Evolutionary conservation across 2,797 vertebrate species (phyloP).

Genomic region (Centroberyx gerrardi): DNA sequence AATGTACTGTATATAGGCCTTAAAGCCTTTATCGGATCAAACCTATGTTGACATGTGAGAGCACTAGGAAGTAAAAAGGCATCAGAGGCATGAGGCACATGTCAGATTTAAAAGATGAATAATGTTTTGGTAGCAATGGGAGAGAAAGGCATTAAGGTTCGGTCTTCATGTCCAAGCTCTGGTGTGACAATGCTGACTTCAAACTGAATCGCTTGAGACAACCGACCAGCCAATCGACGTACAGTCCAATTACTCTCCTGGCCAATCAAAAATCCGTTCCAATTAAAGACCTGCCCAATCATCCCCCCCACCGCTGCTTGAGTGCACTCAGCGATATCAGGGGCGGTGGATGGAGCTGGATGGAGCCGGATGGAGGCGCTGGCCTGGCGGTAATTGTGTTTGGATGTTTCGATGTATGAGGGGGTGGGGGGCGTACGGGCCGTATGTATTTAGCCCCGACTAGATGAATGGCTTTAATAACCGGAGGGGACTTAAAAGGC

Average conservation of each 20-base stretch:
- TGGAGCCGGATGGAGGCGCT: conserved; percentile 49
- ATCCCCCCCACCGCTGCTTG: conserved; percentile 39
- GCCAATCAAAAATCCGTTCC: conserved; percentile 64
- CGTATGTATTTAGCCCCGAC: conserved; percentile 57
- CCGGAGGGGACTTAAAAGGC: conserved; percentile 75
- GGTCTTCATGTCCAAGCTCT: no score
- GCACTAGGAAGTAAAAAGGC: neutral
- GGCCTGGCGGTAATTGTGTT: conserved; percentile 70
- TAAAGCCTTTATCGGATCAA: conserved; percentile 3
- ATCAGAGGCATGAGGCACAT: neutral
- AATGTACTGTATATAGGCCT: conserved; percentile 1
- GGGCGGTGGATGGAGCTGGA: conserved; percentile 12
- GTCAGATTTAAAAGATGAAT: neutral
- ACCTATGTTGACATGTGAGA: neutral
- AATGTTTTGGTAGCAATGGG: no score
- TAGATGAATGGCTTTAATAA: conserved; percentile 77
- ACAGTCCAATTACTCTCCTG: conserved; percentile 56
- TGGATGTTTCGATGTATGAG: conserved; percentile 68
- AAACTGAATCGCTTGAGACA: conserved; percentile 39
- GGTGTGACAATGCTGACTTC: conserved; percentile 22
- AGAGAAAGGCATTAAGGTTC: no score
- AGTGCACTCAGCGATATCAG: conserved; percentile 58
- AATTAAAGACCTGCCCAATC: conserved; percentile 60
- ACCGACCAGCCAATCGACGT: conserved; percentile 21
- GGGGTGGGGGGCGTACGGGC: conserved; percentile 58